A percentile compares a stretch with the other conserved stretches of the same genome.
phyloP scores from a whole-genome alignment of 2,888 invertebrate genomes.

The Blera fallax region DNA sequence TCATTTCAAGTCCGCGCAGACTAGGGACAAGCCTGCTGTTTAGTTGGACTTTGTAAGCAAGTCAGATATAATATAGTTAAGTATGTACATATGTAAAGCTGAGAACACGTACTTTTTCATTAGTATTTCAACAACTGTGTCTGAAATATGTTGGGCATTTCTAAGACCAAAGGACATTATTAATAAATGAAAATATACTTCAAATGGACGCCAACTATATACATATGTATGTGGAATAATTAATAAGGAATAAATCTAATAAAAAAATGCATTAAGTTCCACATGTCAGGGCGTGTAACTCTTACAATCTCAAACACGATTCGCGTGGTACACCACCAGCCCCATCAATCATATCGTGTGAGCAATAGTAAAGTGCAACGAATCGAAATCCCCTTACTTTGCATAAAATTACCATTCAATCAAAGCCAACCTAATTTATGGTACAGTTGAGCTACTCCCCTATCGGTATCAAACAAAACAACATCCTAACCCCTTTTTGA shows the following conservation, averaged over 20 bases:
- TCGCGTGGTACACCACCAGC: neutral
- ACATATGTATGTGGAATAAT: too few species aligned
- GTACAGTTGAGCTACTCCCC: conserved; percentile 20
- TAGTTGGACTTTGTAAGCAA: too few species aligned
- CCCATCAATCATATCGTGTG: conserved; percentile 45
- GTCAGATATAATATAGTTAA: too few species aligned
- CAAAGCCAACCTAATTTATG: conserved; percentile 42
- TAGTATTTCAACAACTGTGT: too few species aligned
- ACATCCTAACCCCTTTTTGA: conserved; percentile 23
- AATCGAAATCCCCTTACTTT: conserved; percentile 17
- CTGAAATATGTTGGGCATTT: too few species aligned
- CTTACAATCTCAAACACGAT: neutral
- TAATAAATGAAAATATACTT: too few species aligned
- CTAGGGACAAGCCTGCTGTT: too few species aligned
- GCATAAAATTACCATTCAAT: conserved; percentile 53
- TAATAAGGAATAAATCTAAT: neutral
- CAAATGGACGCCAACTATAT: neutral
- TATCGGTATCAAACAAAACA: neutral
- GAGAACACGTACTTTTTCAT: too few species aligned
- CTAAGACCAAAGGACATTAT: too few species aligned
- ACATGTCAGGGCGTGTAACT: neutral
- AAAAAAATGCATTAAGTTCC: neutral
- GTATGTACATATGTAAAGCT: too few species aligned
- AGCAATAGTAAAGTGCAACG: conserved; percentile 30
- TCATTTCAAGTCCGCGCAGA: too few species aligned